A percentile compares a stretch with the other conserved stretches of the same genome.
phyloP scores from a whole-genome alignment of 2,113 vertebrate species.

The Psophia crepitans region DNA sequence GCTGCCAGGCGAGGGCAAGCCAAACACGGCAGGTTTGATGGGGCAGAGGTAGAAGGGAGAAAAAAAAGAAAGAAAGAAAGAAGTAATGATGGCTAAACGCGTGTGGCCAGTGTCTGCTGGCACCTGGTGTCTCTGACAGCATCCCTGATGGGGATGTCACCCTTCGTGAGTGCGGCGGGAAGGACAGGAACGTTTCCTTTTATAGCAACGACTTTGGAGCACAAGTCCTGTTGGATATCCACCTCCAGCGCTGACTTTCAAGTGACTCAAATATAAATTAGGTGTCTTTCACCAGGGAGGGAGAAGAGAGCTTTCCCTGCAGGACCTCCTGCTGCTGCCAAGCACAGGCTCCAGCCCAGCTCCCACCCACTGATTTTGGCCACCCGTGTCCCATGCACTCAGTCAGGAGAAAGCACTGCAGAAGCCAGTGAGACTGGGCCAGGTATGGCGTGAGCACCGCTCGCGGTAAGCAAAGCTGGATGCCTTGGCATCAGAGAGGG shows the following conservation, averaged over 20 bases:
- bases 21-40: not conserved
- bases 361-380: not conserved
- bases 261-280: not conserved
- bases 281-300: not conserved
- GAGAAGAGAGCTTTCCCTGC: not conserved
- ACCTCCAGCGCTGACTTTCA: not conserved
- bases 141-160: not conserved
- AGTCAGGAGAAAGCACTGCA: not conserved
- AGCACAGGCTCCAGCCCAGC: not conserved
- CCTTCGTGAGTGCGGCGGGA: not conserved
- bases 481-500: not conserved
- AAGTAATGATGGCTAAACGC: not conserved
- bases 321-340: not conserved
- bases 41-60: not conserved
- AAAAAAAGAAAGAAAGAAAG: no score
- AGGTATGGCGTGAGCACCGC: accelerated
- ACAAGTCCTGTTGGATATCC: not conserved
- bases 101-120: not conserved
- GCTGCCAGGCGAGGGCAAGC: not conserved
- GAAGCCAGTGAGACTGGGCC: not conserved
- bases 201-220: not conserved
- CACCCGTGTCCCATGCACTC: not conserved
- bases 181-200: not conserved
- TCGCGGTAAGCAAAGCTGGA: not conserved
- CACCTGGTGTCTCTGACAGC: not conserved